Evolutionary conservation across 2,888 invertebrate genomes (phyloP), one percentile per base, ranked within the genome.

Genomic region (Lissocephala sabroskyi): DNA sequence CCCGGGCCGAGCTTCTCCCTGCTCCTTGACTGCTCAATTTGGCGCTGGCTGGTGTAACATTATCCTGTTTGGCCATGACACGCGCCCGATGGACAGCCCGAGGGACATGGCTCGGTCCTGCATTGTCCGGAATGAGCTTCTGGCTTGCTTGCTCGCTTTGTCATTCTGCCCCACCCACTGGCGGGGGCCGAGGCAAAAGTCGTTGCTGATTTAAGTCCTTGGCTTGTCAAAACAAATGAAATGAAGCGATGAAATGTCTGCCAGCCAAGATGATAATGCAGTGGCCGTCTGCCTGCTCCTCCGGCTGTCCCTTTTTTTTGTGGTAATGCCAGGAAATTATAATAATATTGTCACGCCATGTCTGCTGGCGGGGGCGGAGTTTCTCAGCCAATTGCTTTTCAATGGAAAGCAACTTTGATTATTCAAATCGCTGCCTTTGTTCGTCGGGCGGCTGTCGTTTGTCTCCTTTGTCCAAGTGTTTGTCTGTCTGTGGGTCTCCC

Each of bases 21-120:
- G 3, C 23, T 23, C 23, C 17, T 35, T 13, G 14, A 56, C 52
- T 49, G 71, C 64, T 71, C 68, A 75, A 68, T 76, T 68, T 61
- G 62, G 65, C 64, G 64, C 51, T 71, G 57, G 56, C 61, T 74
- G 48, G 60, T 74, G 77, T 62, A 76, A 73, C 64, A 73, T 73
- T 73, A 73, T 76, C 73, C 74, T 77, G 70, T 73, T 77, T 77
- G 73, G 59, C 54, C 77, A 73, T 70, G 73, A 73, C 77, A 76
- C 76, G 76, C 76, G 52, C 56, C 59, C 14, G 45, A 37, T 36
- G 30, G 36, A 44, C 19, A 5, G 37, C 16, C 3, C 3, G 23
- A 23, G 4, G 23, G 23, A 23, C 23, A 23, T 3, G n/a, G n/a
- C n/a, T n/a, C n/a, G n/a, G n/a, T n/a, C n/a, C n/a, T n/a, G n/a